Percentiles rank a stretch among this genome's conserved stretches.
phyloP scores from a whole-genome alignment of 2,113 vertebrate species.

The Phrynosoma platyrhinos region DNA sequence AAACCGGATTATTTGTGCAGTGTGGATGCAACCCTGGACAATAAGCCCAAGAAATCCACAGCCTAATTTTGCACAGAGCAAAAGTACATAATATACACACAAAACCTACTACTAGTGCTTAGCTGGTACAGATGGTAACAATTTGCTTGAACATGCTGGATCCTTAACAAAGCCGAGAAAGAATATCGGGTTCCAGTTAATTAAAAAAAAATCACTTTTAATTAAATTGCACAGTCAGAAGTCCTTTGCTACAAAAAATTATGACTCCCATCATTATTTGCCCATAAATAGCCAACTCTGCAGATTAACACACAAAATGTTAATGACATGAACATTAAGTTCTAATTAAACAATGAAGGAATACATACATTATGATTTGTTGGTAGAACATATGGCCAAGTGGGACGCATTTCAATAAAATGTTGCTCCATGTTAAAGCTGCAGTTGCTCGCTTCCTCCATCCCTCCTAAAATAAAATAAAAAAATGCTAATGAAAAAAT shows the following conservation, averaged over 20 bases:
- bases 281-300: constrained; percentile 66
- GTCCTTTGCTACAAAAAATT: constrained; percentile 48
- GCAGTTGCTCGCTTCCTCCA: constrained; percentile 54
- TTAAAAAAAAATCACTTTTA: constrained; percentile 53
- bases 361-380: constrained; percentile 56
- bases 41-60: too few relatives aligned
- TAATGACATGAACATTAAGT: constrained; percentile 72
- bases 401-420: constrained; percentile 61
- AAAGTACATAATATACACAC: neutral
- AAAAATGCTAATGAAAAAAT: constrained; percentile 52
- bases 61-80: neutral
- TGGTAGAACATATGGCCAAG: constrained; percentile 58
- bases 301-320: constrained; percentile 58
- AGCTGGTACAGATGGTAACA: constrained; percentile 8
- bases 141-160: constrained; percentile 49
- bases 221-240: constrained; percentile 63
- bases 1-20: too few relatives aligned
- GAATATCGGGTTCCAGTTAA: constrained; percentile 49
- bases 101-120: neutral
- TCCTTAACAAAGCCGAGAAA: constrained; percentile 48
- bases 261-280: constrained; percentile 45
- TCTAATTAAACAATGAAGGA: constrained; percentile 73
- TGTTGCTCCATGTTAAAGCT: constrained; percentile 62
- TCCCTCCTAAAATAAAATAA: neutral
- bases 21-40: too few relatives aligned